Evolutionary conservation across 2,797 vertebrate species (phyloP).

Genomic region (Falco columbarius): DNA sequence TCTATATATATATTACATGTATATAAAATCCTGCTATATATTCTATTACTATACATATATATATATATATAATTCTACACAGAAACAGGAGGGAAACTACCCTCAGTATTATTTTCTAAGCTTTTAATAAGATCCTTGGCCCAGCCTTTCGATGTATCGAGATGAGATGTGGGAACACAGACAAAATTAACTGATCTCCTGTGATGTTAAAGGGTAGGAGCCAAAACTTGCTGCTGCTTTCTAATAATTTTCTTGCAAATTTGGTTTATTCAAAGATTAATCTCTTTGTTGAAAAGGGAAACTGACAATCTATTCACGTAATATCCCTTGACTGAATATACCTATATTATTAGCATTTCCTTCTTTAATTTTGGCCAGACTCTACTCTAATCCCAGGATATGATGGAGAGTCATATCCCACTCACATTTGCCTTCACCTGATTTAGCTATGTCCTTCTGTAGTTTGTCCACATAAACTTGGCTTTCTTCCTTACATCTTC

Average conservation of each 20-base stretch:
- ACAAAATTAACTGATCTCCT: not conserved
- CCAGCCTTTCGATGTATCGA: not conserved
- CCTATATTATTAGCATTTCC: not conserved
- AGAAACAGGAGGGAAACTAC: not conserved
- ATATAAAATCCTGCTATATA: not conserved
- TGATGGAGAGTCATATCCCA: not conserved
- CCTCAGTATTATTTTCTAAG: not conserved
- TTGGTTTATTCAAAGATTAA: not conserved
- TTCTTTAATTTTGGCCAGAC: not conserved
- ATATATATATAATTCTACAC: too few relatives aligned
- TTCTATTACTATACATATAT: not conserved
- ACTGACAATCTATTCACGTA: not conserved
- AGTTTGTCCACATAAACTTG: not conserved
- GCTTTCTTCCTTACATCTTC: not conserved
- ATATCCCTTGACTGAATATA: not conserved
- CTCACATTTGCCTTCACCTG: not conserved
- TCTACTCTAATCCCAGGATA: not conserved
- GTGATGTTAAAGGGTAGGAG: not conserved
- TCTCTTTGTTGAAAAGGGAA: not conserved
- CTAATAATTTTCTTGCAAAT: not conserved
- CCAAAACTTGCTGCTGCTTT: not conserved
- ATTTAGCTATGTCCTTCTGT: not conserved
- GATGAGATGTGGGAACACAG: not conserved
- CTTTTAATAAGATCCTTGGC: not conserved
- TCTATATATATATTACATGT: not conserved